Evolutionary conservation across 23 tunicate genomes (phyloP).

Genomic region (Diplosoma virens): DNA sequence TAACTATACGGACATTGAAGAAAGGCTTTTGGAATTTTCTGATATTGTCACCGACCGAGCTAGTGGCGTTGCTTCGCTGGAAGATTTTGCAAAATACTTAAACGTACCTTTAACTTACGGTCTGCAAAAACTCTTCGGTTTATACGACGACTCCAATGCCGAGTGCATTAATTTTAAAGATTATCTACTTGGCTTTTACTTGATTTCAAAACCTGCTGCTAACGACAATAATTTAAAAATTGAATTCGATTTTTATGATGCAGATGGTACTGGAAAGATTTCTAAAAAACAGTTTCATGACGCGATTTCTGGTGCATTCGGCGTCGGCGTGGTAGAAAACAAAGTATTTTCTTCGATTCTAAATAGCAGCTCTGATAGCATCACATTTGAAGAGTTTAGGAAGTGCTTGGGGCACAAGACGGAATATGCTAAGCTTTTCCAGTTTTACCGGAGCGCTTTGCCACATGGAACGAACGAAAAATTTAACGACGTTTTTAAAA

Average conservation of each 20-base stretch:
- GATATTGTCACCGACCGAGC: background rate
- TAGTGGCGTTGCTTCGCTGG: slow-evolving; percentile 36
- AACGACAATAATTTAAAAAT: slow-evolving; percentile 45
- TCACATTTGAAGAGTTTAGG: slow-evolving; percentile 48
- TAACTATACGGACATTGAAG: slow-evolving; percentile 9
- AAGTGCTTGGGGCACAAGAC: slow-evolving; percentile 33
- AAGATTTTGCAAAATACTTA: slow-evolving; percentile 46
- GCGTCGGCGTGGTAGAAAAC: slow-evolving; percentile 16
- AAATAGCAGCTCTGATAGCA: background rate
- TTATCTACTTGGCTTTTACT: slow-evolving; percentile 69
- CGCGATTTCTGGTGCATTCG: slow-evolving; percentile 35
- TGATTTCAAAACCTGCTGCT: slow-evolving; percentile 50
- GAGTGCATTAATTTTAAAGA: slow-evolving; percentile 59
- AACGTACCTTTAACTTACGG: slow-evolving; percentile 46
- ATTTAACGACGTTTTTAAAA: too few relatives aligned
- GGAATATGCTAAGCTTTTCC: slow-evolving; percentile 59
- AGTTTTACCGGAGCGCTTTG: background rate
- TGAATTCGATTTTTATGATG: slow-evolving; percentile 68
- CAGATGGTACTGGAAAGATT: slow-evolving; percentile 40
- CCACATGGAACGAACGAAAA: background rate
- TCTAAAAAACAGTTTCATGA: slow-evolving; percentile 46
- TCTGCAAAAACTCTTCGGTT: slow-evolving; percentile 45
- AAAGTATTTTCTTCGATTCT: slow-evolving; percentile 23
- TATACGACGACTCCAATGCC: slow-evolving; percentile 47
- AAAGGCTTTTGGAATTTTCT: slow-evolving; percentile 15